Evolutionary conservation across 2,113 vertebrate species (phyloP).

Genomic region (Malurus cyaneus): DNA sequence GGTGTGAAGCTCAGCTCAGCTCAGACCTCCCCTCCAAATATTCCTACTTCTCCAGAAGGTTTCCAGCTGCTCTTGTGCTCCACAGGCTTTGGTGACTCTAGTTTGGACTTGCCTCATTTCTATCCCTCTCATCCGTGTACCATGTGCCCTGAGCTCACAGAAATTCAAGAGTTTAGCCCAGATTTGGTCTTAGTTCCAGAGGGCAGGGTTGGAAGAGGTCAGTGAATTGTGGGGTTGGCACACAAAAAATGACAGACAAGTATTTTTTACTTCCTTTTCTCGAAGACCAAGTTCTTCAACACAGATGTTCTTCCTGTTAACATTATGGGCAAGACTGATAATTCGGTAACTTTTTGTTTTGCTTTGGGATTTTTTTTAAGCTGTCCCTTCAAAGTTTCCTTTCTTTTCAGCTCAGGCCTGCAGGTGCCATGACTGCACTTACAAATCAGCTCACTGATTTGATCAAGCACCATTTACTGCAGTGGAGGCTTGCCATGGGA

Average conservation of each 20-base stretch:
- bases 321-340: neutral
- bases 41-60: neutral
- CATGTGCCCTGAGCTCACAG: neutral
- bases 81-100: neutral
- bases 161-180: neutral
- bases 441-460: neutral
- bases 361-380: neutral
- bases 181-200: neutral
- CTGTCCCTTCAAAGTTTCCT: neutral
- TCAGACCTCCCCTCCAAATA: neutral
- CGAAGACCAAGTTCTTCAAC: neutral
- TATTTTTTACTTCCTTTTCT: neutral
- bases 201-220: neutral
- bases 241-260: neutral
- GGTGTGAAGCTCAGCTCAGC: neutral
- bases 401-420: neutral
- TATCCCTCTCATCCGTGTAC: neutral
- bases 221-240: neutral
- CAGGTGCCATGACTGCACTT: neutral
- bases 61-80: neutral
- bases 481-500: neutral
- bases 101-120: neutral
- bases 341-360: neutral
- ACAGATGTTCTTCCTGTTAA: neutral
- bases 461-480: neutral